Conservation (phyloP, 2,113 vertebrate genomes). For the Muscicapa adusta region DNA sequence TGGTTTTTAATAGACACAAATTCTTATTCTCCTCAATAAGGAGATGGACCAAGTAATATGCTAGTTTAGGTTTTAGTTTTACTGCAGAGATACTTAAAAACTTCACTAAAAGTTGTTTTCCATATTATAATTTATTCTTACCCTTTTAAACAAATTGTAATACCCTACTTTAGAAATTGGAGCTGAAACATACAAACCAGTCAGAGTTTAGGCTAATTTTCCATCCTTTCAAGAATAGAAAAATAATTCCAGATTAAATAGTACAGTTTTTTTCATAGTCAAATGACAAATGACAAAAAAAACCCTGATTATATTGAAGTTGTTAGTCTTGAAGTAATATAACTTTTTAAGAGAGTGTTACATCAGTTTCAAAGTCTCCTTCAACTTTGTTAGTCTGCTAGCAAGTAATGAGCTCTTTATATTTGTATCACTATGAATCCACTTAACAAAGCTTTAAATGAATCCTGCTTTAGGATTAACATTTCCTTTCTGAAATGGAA, state of each 20-base stretch:
- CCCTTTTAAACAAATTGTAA: not conserved
- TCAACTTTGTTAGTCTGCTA: not conserved
- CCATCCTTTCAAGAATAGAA: not conserved
- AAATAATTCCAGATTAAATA: not conserved
- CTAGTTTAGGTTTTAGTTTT: not conserved
- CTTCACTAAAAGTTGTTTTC: not conserved
- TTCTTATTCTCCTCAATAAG: not conserved
- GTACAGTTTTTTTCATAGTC: not conserved
- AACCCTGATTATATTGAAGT: not conserved
- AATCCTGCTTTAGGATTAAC: not conserved
- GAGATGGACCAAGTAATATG: not conserved
- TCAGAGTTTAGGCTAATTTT: not conserved
- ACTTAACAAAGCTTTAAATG: not conserved
- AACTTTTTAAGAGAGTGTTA: not conserved
- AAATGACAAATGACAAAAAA: not conserved
- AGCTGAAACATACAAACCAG: not conserved
- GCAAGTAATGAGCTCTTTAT: not conserved
- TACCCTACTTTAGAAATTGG: not conserved
- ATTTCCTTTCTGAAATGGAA: not conserved
- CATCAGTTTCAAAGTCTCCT: not conserved
- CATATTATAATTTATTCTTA: not conserved
- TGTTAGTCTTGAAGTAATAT: not conserved
- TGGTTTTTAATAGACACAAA: not conserved
- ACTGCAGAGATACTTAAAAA: not conserved
- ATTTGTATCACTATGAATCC: not conserved